Evolutionary conservation across 1,140 invertebrate species (phyloP).

Genomic region (Caligus rogercresseyi): DNA sequence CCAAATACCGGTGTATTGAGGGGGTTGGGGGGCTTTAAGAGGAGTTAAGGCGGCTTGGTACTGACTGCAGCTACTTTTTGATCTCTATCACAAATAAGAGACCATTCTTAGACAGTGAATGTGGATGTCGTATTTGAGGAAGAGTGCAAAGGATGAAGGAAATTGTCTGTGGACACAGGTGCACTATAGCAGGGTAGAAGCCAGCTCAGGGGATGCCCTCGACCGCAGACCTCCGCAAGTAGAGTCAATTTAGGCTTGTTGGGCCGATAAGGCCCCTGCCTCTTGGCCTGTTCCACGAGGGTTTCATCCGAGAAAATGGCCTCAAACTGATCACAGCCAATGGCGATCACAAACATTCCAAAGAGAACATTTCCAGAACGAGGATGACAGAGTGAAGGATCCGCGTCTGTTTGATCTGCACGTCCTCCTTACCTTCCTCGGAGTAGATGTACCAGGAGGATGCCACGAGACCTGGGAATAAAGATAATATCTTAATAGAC

Average conservation of each 20-base stretch:
- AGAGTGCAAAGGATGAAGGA: not conserved
- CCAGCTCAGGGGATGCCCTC: constrained; percentile 46
- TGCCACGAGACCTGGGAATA: constrained; percentile 46
- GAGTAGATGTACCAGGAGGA: constrained; percentile 44
- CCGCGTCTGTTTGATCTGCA: constrained; percentile 10
- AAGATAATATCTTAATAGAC: constrained; percentile 24
- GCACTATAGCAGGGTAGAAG: constrained; percentile 38
- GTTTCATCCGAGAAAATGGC: constrained; percentile 66
- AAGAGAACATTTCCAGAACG: constrained; percentile 64
- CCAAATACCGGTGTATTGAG: no score
- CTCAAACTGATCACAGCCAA: constrained; percentile 70
- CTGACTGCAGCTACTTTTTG: no score
- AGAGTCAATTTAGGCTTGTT: constrained; percentile 46
- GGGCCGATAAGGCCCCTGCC: constrained; percentile 42
- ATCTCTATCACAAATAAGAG: no score
- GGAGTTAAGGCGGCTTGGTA: no score
- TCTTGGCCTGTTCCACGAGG: constrained; percentile 42
- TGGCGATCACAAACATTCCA: constrained; percentile 72
- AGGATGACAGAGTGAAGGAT: constrained; percentile 63
- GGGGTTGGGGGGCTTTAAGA: no score
- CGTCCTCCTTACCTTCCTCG: constrained; percentile 33
- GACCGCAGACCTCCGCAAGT: constrained; percentile 59
- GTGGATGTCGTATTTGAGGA: not conserved
- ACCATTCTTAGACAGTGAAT: not conserved
- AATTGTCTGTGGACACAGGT: constrained; percentile 14